Conservation (phyloP, 2,113 vertebrate genomes). For the Heloderma charlesbogerti region DNA sequence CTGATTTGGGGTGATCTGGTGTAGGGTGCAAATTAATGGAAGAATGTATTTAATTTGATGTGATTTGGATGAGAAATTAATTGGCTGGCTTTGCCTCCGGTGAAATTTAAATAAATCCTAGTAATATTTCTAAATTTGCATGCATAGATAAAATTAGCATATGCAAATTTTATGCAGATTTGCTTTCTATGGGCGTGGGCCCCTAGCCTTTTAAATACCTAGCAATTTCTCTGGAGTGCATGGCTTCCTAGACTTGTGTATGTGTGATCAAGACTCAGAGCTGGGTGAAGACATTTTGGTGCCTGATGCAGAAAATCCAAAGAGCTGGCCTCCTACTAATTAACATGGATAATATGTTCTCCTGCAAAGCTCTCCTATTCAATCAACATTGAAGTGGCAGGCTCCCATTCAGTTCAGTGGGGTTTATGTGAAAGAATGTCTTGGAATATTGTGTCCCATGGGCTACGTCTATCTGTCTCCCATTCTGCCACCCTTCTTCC, state of each 20-base stretch:
- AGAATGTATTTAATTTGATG: too few relatives aligned
- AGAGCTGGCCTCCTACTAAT: neutral
- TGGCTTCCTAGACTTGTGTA: neutral
- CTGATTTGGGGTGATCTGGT: too few relatives aligned
- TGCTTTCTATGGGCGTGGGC: too few relatives aligned
- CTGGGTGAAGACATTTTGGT: neutral
- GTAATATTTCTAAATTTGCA: neutral
- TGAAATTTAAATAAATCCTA: too few relatives aligned
- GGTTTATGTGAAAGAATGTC: neutral
- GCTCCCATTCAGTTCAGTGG: neutral
- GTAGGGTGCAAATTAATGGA: too few relatives aligned
- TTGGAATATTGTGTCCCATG: neutral
- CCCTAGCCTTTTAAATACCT: too few relatives aligned
- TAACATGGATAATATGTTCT: neutral
- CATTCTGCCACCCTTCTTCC: neutral
- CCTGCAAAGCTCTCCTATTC: neutral
- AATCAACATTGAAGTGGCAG: neutral
- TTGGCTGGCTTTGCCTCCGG: too few relatives aligned
- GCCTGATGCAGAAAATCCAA: neutral
- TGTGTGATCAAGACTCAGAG: neutral
- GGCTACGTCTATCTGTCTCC: neutral
- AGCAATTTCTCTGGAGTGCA: neutral
- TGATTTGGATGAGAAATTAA: too few relatives aligned
- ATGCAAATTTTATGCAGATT: too few relatives aligned
- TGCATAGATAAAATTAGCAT: neutral